These are phyloP conservation scores for Tenthredo livida DNA, from an alignment of 2,888 invertebrate genomes.

Conservation along the genomic window DNA sequence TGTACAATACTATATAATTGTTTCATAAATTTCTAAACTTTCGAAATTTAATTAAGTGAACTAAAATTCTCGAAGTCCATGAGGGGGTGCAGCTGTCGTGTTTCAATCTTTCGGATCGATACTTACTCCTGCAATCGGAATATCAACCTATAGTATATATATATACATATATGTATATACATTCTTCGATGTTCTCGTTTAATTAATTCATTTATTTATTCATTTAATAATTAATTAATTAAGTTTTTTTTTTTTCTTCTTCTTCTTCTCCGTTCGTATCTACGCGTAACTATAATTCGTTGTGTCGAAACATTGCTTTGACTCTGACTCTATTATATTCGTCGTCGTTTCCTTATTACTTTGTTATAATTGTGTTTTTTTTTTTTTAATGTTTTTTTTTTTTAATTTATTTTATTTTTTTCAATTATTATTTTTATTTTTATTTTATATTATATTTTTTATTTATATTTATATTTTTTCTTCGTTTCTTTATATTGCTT, in stretches of 20 bases:
- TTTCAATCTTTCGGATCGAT: not conserved
- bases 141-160: not conserved
- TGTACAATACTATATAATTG: not conserved
- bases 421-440: conserved; percentile 19
- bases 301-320: conserved; percentile 78
- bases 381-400: conserved; percentile 54
- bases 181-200: conserved; percentile 11
- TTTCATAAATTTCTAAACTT: not conserved
- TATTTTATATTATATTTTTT: conserved; percentile 51
- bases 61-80: not conserved
- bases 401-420: conserved; percentile 35
- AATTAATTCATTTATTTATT: not conserved
- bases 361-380: conserved; percentile 58
- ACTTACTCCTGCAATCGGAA: not conserved
- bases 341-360: conserved; percentile 58
- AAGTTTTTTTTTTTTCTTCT: not conserved
- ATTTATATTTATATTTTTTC: conserved; percentile 32
- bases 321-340: conserved; percentile 59
- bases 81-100: not conserved
- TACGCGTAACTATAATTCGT: conserved; percentile 74
- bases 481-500: conserved; percentile 66
- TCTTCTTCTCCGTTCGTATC: conserved; percentile 46
- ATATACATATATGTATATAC: not conserved
- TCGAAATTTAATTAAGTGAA: not conserved
- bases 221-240: conserved; percentile 36